These are phyloP conservation scores for Muscina levida DNA, from an alignment of 2,888 invertebrate genomes.

Conservation along the genomic window DNA sequence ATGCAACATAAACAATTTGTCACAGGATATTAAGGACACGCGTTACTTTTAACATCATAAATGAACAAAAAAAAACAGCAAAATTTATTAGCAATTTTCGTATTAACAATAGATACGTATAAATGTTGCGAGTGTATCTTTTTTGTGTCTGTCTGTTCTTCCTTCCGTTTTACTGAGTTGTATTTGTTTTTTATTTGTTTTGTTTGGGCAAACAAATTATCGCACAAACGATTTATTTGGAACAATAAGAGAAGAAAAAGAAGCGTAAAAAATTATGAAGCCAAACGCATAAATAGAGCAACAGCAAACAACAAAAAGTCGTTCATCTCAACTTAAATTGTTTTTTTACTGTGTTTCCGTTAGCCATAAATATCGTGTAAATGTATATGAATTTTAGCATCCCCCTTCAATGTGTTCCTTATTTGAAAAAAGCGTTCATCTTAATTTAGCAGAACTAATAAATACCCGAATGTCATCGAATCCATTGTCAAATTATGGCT, in stretches of 20 bases:
- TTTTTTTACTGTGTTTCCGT: slow-evolving; percentile 61
- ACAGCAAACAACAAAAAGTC: slow-evolving; percentile 10
- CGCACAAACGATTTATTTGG: slow-evolving; percentile 61
- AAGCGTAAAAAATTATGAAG: too few species aligned
- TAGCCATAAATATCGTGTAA: slow-evolving; percentile 59
- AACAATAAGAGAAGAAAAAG: slow-evolving; percentile 25
- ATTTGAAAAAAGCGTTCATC: slow-evolving; percentile 6
- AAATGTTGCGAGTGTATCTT: neutral
- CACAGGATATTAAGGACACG: slow-evolving; percentile 66
- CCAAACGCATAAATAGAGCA: neutral
- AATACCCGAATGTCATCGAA: slow-evolving; percentile 34
- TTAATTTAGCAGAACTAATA: neutral
- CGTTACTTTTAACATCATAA: slow-evolving; percentile 49
- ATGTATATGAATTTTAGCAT: too few species aligned
- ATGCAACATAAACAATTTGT: slow-evolving; percentile 65
- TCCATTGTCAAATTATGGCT: slow-evolving; percentile 54
- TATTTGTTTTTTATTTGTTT: slow-evolving; percentile 13
- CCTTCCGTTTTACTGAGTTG: neutral
- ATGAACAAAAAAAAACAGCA: slow-evolving; percentile 44
- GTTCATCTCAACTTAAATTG: slow-evolving; percentile 48
- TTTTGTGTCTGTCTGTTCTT: neutral
- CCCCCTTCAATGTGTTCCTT: too few species aligned
- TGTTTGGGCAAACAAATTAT: slow-evolving; percentile 57
- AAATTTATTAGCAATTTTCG: slow-evolving; percentile 58
- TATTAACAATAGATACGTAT: slow-evolving; percentile 39